A percentile compares a stretch with the other conserved stretches of the same genome.
Conservation (phyloP, 2,113 vertebrate species). For the Suricata suricatta region DNA sequence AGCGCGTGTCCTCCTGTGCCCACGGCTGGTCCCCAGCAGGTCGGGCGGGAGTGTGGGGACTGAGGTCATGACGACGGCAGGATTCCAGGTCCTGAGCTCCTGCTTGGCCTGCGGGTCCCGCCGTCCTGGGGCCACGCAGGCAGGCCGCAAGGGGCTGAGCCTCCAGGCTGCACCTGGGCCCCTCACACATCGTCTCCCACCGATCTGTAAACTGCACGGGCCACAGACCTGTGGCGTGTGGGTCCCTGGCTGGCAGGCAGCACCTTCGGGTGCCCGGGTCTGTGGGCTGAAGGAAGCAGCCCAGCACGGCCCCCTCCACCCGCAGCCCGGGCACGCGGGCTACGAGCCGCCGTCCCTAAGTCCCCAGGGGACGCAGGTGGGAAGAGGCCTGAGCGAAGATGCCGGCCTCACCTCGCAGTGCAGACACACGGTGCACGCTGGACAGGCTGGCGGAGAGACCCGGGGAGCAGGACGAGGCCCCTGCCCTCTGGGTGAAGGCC, state of each 20-base stretch:
- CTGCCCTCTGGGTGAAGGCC: background rate
- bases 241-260: too few species aligned
- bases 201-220: rapidly evolving
- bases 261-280: rapidly evolving
- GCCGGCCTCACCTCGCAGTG: rapidly evolving
- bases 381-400: background rate
- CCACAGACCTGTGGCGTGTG: background rate
- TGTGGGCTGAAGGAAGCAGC: too few species aligned
- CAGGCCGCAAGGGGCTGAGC: too few species aligned
- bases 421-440: rapidly evolving
- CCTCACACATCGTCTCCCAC: background rate
- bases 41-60: rapidly evolving
- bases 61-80: rapidly evolving
- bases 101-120: background rate
- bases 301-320: background rate
- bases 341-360: background rate
- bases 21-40: background rate
- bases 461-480: background rate
- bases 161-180: rapidly evolving
- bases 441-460: background rate
- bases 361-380: background rate
- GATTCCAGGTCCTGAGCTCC: background rate
- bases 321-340: background rate
- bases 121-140: rapidly evolving
- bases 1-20: rapidly evolving